Base-by-base conservation (phyloP, 1,140 invertebrate species). In the Drosophila setifemur region DNA sequence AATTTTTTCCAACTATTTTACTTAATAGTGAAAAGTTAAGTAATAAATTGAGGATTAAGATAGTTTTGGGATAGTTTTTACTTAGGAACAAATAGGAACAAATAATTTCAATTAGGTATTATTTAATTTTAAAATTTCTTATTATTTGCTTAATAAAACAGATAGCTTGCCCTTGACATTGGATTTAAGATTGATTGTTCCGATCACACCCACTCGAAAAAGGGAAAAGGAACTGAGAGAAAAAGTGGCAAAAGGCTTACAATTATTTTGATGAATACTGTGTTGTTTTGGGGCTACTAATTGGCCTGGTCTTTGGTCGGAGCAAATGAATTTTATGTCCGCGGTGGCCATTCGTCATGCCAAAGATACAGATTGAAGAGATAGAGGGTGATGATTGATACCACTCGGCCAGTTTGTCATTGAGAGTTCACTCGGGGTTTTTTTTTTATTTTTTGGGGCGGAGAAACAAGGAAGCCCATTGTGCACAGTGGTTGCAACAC, bases 241-340 rank as follows among this genome's bases (percentile, higher is more conserved):
- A 33, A 12, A 11, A 11, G 11, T 23, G 9, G 31, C 35, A 39
- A 39, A 58, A 52, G 29, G 12, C n/a, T 14, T 2, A 33, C 16
- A 11, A 23, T 23, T 11, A 1, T n/a, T 5, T 18, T 6, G 9
- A n/a, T 16, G 11, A 29, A 53, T 12, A 9, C 28, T 0, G 7
- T 48, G 18, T 21, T 37, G 21, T 76, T 70, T 58, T 70, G 55
- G 54, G 50, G 37, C 45, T 58, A 78, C 69, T 78, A 79, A 78
- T 79, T 78, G 75, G 55, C 63, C 35, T 67, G 39, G 21, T 55
- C 67, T 69, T n/a, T n/a, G 33, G 21, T 40, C 16, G 11, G 5
- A 23, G 21, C 12, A 7, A 3, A 16, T n/a, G n/a, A n/a, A n/a
- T n/a, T n/a, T n/a, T n/a, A 12, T 35, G 33, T 35, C 29, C 26